Evolutionary conservation across 2,797 vertebrate species (phyloP).

Genomic region (Paratrypauchen microcephalus): DNA sequence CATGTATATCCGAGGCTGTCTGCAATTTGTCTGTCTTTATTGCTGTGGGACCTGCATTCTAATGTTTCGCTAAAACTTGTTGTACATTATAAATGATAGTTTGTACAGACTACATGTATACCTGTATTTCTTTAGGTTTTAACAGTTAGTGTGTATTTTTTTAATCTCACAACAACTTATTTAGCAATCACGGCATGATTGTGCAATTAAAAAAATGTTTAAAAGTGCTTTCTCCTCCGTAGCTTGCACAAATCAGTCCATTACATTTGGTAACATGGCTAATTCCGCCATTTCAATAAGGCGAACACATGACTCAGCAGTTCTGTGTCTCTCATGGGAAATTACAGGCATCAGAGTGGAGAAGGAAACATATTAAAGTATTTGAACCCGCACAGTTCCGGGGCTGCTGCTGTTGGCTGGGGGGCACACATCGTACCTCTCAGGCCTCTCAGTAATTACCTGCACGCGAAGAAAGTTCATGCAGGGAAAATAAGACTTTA

Average conservation of each 20-base stretch:
- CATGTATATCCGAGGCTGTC: background rate
- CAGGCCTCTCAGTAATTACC: conserved; percentile 43
- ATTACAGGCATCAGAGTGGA: conserved; percentile 43
- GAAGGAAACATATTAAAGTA: conserved; percentile 24
- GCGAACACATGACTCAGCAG: conserved; percentile 61
- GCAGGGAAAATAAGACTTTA: conserved; percentile 44
- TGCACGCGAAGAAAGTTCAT: conserved; percentile 15
- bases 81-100: background rate
- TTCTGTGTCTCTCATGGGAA: conserved; percentile 56
- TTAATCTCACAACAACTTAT: background rate
- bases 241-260: conserved; percentile 37
- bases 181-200: background rate
- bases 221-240: conserved; percentile 19
- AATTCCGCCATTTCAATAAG: conserved; percentile 62
- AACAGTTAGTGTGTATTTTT: background rate
- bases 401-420: conserved; percentile 11
- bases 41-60: background rate
- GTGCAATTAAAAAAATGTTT: background rate
- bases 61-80: background rate
- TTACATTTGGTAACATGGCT: conserved; percentile 31
- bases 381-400: conserved; percentile 20
- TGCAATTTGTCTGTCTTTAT: background rate
- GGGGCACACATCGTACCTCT: conserved; percentile 2
- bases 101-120: too few relatives aligned
- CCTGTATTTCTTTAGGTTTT: background rate